Base-by-base conservation (phyloP, 1,140 invertebrate species). In the Drosophila fuyamai region DNA sequence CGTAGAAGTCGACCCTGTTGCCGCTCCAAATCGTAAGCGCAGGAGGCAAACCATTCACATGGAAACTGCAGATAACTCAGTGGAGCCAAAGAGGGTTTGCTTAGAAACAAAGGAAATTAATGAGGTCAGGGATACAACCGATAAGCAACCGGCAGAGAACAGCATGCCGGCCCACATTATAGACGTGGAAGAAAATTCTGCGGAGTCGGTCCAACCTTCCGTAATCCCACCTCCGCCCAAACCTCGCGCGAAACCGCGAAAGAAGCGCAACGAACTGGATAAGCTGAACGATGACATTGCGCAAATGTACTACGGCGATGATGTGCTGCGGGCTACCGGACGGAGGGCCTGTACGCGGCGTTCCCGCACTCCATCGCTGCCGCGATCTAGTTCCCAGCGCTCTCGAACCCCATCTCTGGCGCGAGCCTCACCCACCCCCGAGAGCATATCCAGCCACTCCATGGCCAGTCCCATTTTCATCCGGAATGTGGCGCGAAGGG, bases 221-320 rank as follows among this genome's bases (percentile, higher is more conserved):
- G 48, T 29, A 9, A 35, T 27, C 1, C 40, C 32, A 12, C n/a
- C 40, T 2, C 23, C 40, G 4, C 14, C 9, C 2, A 61, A n/a
- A 0, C 29, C 57, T 13, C 61, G 44, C 7, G 2, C 13, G 4
- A 79, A 41, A 12, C 40, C 44, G 0, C 55, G 57, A 0, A 78
- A 81, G 54, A 74, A 62, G 36, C 58, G 71, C 13, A 93, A 74
- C 23, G 94, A 95, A 51, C 61, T 95, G 7, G 95, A 95, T 44
- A 92, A 93, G 63, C 88, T 95, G 0, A 95, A 95, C 48, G 94
- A 95, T 27, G 95, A 95, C 75, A 94, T 95, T 41, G 66, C 84
- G 0, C 38, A 59, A 1, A 63, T 93, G 94, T 65, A 94, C 18
- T 65, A 95, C 43, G 92, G 93, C 32, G 93, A 95, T 12, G 94